Evolutionary conservation across 2,797 vertebrate species (phyloP), one percentile per base, ranked within the genome.

Genomic region (Characodon lateralis): DNA sequence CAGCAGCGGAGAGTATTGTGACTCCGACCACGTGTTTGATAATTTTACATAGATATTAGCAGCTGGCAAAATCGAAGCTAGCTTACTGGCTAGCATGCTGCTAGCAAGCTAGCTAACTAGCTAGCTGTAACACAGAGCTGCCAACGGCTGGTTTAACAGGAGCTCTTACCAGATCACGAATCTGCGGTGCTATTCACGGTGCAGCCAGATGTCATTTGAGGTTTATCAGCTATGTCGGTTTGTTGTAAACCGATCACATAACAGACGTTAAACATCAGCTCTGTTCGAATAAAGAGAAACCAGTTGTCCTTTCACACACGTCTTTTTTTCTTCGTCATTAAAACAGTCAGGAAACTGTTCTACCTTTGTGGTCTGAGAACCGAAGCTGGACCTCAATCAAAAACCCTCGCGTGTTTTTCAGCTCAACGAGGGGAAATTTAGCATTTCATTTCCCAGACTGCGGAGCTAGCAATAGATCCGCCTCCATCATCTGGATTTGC

Each of bases 401-500:
- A 26, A 70, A 39, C 6, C 10, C 5, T 35, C 28, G 28, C 18
- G 39, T 28, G 8, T n/a, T 59, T 59, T 48, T 55, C 7, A 3
- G 2, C 18, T 10, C 28, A 59, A 39, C 48, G 55, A 20, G 46
- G 14, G 14, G 24, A 2, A 53, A 76, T 3, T 2, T 3, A 0
- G 48, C 50, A 18, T 18, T 22, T 31, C 72, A 24, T 41, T 35
- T 51, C 28, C 14, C 24, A 5, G 35, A 14, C 28, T 28, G 18
- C 4, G 1, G 46, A 9, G 69, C 59, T 14, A 26, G 2, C 56
- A 16, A 20, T 10, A 48, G 51, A 51, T 76, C 80, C 53, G 9
- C 81, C 73, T 83, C 84, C 88, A 84, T 85, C 74, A 72, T 72
- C 28, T 71, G 31, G 10, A 35, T 91, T 88, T 90, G 84, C 91